Base-by-base conservation (phyloP, 2,888 invertebrate genomes). In the Tyria jacobaeae region DNA sequence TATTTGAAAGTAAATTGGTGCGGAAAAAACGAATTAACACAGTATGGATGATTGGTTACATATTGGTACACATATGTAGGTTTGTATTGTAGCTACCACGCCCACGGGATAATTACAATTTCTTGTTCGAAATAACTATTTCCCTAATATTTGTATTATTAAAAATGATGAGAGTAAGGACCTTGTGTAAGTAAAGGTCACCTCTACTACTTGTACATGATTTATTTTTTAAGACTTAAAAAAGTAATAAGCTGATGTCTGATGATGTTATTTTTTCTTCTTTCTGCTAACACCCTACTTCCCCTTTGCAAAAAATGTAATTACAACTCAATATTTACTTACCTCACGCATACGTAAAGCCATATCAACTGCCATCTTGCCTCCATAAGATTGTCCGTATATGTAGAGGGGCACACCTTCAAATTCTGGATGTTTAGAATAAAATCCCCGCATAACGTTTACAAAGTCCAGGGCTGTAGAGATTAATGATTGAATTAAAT, bases 281-380 rank as follows among this genome's bases (percentile, higher is more conserved):
- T 2, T 31, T 31, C 3, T 31, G 27, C 7, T 2, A 31, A 31
- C 27, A 31, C 7, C 27, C 27, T 31, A 6, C 27, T 31, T 31
- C 27, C 27, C 27, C 27, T 15, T 48, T 49, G 31, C 27, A 15
- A n/a, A n/a, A n/a, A n/a, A n/a, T n/a, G n/a, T n/a, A n/a, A n/a
- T n/a, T n/a, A n/a, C n/a, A 0, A 41, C 17, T 27, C 9, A 52
- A 24, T 14, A 35, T 56, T 57, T 37, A 48, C 27, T 71, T 83
- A 95, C 96, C 88, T 95, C 91, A 61, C 91, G 82, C 85, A 96
- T 94, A 59, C 90, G 84, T 80, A 94, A 85, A 10, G 96, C 97
- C 85, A 98, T 98, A 79, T 97, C 97, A 0, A 97, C 96, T 0
- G 97, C 96, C 98, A 98, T 98, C 92, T 98, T 99, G 1, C 98